These are phyloP conservation scores for Tiliacea citrago DNA, from an alignment of 2,888 invertebrate species.

Conservation along the genomic window DNA sequence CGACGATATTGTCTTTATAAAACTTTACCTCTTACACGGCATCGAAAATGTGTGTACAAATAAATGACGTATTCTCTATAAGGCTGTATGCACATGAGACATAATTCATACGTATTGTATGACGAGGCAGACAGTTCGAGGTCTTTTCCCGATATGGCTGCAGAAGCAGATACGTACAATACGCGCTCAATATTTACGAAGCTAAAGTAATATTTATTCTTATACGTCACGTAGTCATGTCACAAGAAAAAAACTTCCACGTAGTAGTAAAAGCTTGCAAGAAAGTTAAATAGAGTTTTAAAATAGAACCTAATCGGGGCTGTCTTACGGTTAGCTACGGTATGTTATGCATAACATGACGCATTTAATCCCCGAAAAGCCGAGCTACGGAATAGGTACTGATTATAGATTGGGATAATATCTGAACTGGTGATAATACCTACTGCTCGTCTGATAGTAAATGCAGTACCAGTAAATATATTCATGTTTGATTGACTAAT, in stretches of 20 bases:
- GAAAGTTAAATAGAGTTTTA: not conserved
- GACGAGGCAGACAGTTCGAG: slow-evolving; percentile 46
- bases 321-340: not conserved
- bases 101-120: slow-evolving; percentile 41
- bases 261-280: not conserved
- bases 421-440: not conserved
- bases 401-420: not conserved
- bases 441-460: not conserved
- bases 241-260: not conserved
- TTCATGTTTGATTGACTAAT: slow-evolving; percentile 1
- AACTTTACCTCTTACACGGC: not conserved
- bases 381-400: no score
- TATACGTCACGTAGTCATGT: not conserved
- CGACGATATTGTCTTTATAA: not conserved
- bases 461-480: not conserved
- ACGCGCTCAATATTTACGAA: slow-evolving; percentile 41
- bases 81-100: slow-evolving; percentile 15
- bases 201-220: slow-evolving; percentile 18
- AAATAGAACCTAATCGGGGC: not conserved
- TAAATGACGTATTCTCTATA: slow-evolving; percentile 2
- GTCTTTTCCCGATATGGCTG: slow-evolving; percentile 32
- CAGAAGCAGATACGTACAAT: not conserved
- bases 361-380: no score
- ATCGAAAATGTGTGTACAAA: not conserved
- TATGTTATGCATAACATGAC: not conserved